Evolutionary conservation across 2,888 invertebrate genomes (phyloP).

Genomic region (Callimorpha dominula): DNA sequence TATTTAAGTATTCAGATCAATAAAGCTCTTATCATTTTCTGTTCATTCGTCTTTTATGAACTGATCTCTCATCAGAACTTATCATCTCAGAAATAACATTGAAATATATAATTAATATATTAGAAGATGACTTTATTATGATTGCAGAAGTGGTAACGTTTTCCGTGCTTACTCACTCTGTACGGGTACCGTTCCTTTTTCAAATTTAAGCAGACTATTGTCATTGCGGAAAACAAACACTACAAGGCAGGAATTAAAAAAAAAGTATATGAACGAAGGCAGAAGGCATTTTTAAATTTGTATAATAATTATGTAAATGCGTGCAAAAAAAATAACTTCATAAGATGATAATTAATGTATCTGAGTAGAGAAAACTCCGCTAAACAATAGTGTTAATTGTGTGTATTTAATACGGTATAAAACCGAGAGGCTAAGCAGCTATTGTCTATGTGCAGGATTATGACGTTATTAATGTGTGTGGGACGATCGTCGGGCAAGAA

Average conservation of each 20-base stretch:
- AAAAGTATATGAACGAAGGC: not conserved
- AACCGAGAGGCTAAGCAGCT: conserved; percentile 53
- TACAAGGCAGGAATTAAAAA: not conserved
- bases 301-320: not conserved
- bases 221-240: not conserved
- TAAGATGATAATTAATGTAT: conserved; percentile 54
- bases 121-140: no score
- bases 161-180: no score
- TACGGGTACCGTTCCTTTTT: not conserved
- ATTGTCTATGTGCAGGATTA: conserved; percentile 19
- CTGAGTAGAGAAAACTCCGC: conserved; percentile 46
- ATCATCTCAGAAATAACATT: no score
- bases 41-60: not conserved
- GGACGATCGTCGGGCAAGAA: not conserved
- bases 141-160: no score
- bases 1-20: not conserved
- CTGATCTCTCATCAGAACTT: not conserved
- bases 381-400: conserved; percentile 59
- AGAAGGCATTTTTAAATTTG: no score
- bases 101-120: no score
- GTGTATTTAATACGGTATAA: conserved; percentile 53
- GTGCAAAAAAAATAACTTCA: conserved; percentile 42
- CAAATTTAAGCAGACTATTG: not conserved
- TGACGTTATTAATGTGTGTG: not conserved
- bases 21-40: not conserved